These are phyloP conservation scores for Stomatorhinus ivindoensis DNA, from an alignment of 2,113 vertebrate species.

Conservation along the genomic window DNA sequence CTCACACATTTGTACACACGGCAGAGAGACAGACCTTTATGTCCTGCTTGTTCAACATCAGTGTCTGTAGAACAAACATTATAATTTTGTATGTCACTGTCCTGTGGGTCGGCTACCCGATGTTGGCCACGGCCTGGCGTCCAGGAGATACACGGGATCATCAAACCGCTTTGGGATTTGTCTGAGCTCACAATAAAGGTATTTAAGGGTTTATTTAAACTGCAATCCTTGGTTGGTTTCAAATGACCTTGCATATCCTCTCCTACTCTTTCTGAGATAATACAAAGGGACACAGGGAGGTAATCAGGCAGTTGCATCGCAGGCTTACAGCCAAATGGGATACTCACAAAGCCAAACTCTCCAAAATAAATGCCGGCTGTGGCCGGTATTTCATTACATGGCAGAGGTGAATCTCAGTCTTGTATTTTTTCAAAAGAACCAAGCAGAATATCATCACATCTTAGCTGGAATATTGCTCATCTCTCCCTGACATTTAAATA, in stretches of 20 bases:
- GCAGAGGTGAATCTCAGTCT: neutral
- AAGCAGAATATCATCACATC: neutral
- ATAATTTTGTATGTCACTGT: neutral
- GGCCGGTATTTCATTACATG: neutral
- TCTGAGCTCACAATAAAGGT: neutral
- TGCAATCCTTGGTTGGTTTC: neutral
- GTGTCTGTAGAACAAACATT: neutral
- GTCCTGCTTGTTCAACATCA: neutral
- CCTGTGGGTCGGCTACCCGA: neutral
- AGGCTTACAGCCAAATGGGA: neutral
- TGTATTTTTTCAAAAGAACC: neutral
- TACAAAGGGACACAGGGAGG: neutral
- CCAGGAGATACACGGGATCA: neutral
- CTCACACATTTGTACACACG: neutral
- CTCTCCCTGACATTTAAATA: neutral
- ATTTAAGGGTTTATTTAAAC: slow-evolving; percentile 1
- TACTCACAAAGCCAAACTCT: neutral
- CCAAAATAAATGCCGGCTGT: neutral
- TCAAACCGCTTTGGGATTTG: neutral
- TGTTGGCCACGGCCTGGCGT: neutral
- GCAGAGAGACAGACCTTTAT: neutral
- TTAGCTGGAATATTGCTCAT: slow-evolving; percentile 7
- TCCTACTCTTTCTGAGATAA: neutral
- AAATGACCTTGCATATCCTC: neutral
- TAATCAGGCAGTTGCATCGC: neutral